A percentile compares a stretch with the other conserved stretches of the same genome.
Evolutionary conservation across 2,113 vertebrate species (phyloP).

Genomic region (Solea senegalensis): DNA sequence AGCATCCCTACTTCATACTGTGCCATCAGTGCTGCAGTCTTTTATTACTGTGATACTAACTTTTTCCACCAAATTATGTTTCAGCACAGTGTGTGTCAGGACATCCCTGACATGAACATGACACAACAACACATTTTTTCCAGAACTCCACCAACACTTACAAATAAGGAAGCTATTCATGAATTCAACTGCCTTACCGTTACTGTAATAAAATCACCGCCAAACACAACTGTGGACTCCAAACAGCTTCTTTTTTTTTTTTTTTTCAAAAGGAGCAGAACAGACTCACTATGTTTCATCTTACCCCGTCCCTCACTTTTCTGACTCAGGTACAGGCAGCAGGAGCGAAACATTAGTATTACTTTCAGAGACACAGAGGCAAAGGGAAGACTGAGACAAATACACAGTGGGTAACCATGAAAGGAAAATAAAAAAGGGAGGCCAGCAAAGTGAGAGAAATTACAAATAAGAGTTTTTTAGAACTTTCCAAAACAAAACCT

Average conservation of each 20-base stretch:
- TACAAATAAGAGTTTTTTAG: too few relatives aligned
- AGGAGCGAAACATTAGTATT: constrained; percentile 14
- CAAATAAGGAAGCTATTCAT: constrained; percentile 57
- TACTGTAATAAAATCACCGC: constrained; percentile 26
- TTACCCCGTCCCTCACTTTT: constrained; percentile 1
- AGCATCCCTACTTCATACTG: not conserved
- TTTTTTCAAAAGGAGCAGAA: constrained; percentile 15
- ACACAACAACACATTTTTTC: constrained; percentile 7
- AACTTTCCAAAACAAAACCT: too few relatives aligned
- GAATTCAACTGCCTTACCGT: constrained; percentile 11
- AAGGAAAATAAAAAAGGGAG: not conserved
- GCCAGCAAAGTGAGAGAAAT: too few relatives aligned
- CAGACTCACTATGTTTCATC: constrained; percentile 15
- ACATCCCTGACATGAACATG: not conserved
- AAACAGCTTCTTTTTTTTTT: constrained; percentile 19
- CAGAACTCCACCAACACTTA: constrained; percentile 17
- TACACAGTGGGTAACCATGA: not conserved
- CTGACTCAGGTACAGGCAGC: constrained; percentile 39
- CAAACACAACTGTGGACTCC: constrained; percentile 22
- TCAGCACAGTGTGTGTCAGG: not conserved
- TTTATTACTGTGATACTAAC: not conserved
- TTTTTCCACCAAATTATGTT: not conserved
- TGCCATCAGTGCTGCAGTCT: not conserved
- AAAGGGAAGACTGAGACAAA: not conserved
- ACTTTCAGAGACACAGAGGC: not conserved